Evolutionary conservation across 2,888 invertebrate genomes (phyloP), one percentile per base, ranked within the genome.

Genomic region (Cryptus armator): DNA sequence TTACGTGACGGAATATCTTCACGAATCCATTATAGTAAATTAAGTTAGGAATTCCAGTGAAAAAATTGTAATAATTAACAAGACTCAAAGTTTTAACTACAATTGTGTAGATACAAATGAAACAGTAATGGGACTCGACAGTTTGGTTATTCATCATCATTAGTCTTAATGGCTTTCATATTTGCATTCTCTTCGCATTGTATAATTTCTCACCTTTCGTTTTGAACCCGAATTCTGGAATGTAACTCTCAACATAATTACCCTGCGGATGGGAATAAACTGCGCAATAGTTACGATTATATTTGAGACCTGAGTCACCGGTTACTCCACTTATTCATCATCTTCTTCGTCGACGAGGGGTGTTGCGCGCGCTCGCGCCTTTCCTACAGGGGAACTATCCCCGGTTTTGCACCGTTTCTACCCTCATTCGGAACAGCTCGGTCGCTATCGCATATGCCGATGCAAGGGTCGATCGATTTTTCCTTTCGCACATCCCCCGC

Each of bases 391-490:
- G 5, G 14, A 43, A 43, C 10, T 10, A 44, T 43, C 9, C 66
- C 72, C n/a, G 76, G 66, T 74, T 77, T 79, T 71, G 66, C 71
- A 37, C 77, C 24, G 62, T 44, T 74, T 44, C 19, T 74, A 62
- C 68, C 68, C 64, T 51, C 79, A 16, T 64, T 75, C 81, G 75
- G n/a, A 72, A 46, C 53, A 67, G 56, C 66, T 44, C 80, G 66
- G 66, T 44, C 56, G 56, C 67, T 74, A 67, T 81, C 72, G 74
- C 67, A 59, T 32, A 62, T 32, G 29, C 16, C 81, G 68, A 68
- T 83, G 83, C 79, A 80, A 70, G 71, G 74, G 79, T 76, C 75
- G 75, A 83, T 83, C 83, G 83, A 83, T 83, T 83, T 83, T 83
- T 80, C 80, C 78, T 56, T 76, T 59, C 72, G 5, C 72, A 56